Evolutionary conservation across 2,113 vertebrate species (phyloP).

Genomic region (Oncorhynchus mykiss): DNA sequence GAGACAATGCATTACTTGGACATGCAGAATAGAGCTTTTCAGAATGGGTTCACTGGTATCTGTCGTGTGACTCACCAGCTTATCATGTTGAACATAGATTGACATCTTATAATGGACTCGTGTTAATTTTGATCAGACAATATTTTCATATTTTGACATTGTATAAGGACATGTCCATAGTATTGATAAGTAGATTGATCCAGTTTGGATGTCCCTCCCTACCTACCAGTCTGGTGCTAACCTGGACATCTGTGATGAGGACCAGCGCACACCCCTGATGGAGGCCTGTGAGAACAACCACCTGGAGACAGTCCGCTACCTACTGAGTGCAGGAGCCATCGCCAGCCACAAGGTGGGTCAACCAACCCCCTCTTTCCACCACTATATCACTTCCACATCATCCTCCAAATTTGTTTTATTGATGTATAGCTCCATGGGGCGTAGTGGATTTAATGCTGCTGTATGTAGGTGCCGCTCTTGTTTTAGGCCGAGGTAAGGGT

Average conservation of each 20-base stretch:
- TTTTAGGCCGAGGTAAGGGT: background rate
- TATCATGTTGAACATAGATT: too few relatives aligned
- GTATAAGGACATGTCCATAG: background rate
- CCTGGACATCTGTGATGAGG: slow-evolving; percentile 93
- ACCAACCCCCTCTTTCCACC: background rate
- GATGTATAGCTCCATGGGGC: background rate
- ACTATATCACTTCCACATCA: background rate
- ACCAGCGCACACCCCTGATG: slow-evolving; percentile 96
- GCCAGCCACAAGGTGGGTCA: slow-evolving; percentile 85
- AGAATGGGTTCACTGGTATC: too few relatives aligned
- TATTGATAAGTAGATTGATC: background rate
- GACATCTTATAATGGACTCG: too few relatives aligned
- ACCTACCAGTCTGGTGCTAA: slow-evolving; percentile 89
- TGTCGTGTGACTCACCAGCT: too few relatives aligned
- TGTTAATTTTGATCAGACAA: too few relatives aligned
- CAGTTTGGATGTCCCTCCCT: background rate
- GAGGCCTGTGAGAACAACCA: slow-evolving; percentile 97
- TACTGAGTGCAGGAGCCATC: slow-evolving; percentile 92
- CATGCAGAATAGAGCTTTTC: too few relatives aligned
- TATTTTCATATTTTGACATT: background rate
- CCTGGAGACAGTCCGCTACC: slow-evolving; percentile 89
- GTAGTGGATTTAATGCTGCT: background rate
- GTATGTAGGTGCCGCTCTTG: too few relatives aligned
- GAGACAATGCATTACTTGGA: background rate
- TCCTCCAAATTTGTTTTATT: background rate